Conservation (phyloP, 2,113 vertebrate genomes). For the Gulo gulo region DNA sequence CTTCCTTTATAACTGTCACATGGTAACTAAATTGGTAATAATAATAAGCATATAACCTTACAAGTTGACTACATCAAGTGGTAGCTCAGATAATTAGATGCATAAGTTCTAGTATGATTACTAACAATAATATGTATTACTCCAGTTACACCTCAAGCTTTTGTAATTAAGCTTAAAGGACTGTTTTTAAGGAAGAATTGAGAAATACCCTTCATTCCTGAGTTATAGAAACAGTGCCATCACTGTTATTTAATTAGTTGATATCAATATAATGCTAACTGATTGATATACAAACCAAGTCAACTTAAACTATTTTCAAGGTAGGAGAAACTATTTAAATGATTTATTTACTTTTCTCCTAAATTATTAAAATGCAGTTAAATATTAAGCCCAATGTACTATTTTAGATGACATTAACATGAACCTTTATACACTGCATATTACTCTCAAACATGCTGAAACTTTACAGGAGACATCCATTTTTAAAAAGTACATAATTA, state of each 20-base stretch:
- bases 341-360: not conserved
- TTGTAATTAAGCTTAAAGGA: not conserved
- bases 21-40: not conserved
- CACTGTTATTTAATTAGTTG: not conserved
- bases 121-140: not conserved
- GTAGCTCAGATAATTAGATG: not conserved
- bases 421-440: slow-evolving; percentile 7
- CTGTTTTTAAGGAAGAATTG: not conserved
- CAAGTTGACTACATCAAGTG: not conserved
- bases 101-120: not conserved
- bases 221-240: not conserved
- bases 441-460: slow-evolving; percentile 44
- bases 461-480: not conserved
- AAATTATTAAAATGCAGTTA: not conserved
- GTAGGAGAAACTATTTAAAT: not conserved
- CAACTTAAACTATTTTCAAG: slow-evolving; percentile 16
- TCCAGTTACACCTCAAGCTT: not conserved
- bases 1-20: not conserved
- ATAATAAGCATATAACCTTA: not conserved
- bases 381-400: not conserved
- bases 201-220: not conserved
- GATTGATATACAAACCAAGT: not conserved
- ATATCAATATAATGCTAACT: not conserved
- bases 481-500: slow-evolving; percentile 56
- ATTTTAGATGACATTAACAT: slow-evolving; percentile 62